These are phyloP conservation scores for Cryptoblepharus egeriae DNA, from an alignment of 2,797 vertebrate species.

Conservation along the genomic window DNA sequence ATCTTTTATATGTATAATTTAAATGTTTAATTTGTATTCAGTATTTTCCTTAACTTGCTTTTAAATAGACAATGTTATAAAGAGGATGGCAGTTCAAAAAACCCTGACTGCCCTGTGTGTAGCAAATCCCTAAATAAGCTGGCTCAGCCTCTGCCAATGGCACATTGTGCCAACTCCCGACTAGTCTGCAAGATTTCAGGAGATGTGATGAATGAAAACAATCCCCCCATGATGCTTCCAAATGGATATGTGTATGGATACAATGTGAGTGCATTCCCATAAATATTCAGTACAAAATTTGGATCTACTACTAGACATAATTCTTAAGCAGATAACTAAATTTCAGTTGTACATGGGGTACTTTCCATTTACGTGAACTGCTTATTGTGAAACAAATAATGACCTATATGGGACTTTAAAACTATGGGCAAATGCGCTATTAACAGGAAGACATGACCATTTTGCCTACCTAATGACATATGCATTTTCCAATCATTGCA, in stretches of 20 bases:
- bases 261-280: slow-evolving; percentile 86
- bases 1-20: fast-evolving
- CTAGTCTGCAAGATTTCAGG: slow-evolving; percentile 99
- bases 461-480: neutral
- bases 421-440: neutral
- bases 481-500: no score
- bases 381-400: no score
- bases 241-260: slow-evolving; percentile 99
- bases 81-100: slow-evolving; percentile 97
- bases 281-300: neutral
- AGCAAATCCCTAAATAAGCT: slow-evolving; percentile 98
- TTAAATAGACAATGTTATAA: slow-evolving; percentile 96
- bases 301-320: neutral
- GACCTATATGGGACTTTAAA: neutral
- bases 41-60: slow-evolving; percentile 74
- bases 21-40: neutral
- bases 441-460: neutral
- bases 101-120: slow-evolving; percentile 98
- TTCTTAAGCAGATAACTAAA: neutral
- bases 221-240: slow-evolving; percentile 99
- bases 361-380: no score
- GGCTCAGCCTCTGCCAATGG: slow-evolving; percentile 98
- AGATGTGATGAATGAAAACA: slow-evolving; percentile 99
- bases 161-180: slow-evolving; percentile 98
- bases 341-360: neutral